These are phyloP conservation scores for Drosophila sp. DNA, from an alignment of 1,140 invertebrate genomes.

Conservation along the genomic window DNA sequence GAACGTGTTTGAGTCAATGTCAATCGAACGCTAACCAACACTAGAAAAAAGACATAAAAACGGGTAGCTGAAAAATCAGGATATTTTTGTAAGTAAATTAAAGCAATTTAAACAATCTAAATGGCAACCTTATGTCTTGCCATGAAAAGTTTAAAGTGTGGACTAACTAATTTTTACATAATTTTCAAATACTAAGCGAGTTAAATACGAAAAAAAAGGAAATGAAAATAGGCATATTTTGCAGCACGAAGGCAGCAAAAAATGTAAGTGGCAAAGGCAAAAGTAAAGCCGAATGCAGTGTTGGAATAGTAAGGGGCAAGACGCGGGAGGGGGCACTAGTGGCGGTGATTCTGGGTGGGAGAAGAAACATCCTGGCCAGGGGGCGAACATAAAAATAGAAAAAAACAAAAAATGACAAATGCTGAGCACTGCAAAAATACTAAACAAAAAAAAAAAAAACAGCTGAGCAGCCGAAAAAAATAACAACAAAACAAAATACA, in stretches of 20 bases:
- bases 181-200: slow-evolving; percentile 29
- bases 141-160: slow-evolving; percentile 49
- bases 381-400: neutral
- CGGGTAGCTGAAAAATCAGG: slow-evolving; percentile 69
- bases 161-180: slow-evolving; percentile 44
- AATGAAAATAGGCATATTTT: slow-evolving; percentile 49
- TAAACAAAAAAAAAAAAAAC: neutral
- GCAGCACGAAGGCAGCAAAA: slow-evolving; percentile 39
- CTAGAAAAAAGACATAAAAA: slow-evolving; percentile 69
- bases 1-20: slow-evolving; percentile 45
- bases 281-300: slow-evolving; percentile 13
- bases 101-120: slow-evolving; percentile 40
- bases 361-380: neutral
- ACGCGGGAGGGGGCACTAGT: neutral
- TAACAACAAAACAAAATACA: slow-evolving; percentile 1
- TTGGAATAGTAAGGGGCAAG: neutral
- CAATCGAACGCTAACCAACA: slow-evolving; percentile 51
- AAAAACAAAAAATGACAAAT: neutral
- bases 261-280: slow-evolving; percentile 10
- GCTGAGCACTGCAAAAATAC: neutral
- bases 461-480: slow-evolving; percentile 2
- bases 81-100: slow-evolving; percentile 77
- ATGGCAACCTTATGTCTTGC: slow-evolving; percentile 11
- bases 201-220: slow-evolving; percentile 39
- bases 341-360: neutral